Conservation (phyloP, 2,113 vertebrate genomes). For the Salminus brasiliensis region DNA sequence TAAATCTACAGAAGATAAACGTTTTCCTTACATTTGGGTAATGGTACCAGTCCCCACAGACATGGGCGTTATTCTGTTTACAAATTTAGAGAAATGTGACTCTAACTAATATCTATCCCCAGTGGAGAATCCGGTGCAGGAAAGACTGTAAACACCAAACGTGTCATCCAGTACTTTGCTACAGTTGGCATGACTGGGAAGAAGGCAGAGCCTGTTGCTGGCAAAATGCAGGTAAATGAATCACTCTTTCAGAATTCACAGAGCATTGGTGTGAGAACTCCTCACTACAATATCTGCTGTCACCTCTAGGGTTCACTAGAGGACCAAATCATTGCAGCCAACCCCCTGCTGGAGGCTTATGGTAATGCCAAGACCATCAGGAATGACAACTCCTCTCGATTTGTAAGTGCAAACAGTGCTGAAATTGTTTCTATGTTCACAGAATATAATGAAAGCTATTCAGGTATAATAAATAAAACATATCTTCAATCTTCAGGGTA, state of each 20-base stretch:
- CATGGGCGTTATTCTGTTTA: no score
- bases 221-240: constrained; percentile 82
- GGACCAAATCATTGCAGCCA: constrained; percentile 48
- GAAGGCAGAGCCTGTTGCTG: constrained; percentile 59
- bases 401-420: constrained; percentile 83
- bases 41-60: no score
- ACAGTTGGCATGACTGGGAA: constrained; percentile 84
- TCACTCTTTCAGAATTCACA: not conserved
- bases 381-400: constrained; percentile 80
- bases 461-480: not conserved
- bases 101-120: no score
- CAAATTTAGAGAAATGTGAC: no score
- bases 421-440: rapidly evolving
- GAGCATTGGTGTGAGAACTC: not conserved
- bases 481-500: constrained; percentile 73
- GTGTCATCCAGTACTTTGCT: constrained; percentile 96
- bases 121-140: constrained; percentile 94
- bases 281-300: not conserved
- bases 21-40: no score
- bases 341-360: constrained; percentile 71
- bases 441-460: constrained; percentile 30
- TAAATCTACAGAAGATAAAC: no score
- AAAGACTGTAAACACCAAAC: constrained; percentile 95
- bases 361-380: constrained; percentile 78
- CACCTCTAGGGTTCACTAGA: constrained; percentile 81